Evolutionary conservation across 1,140 invertebrate species (phyloP), one percentile per base, ranked within the genome.

Genomic region (Centruroides vittatus): DNA sequence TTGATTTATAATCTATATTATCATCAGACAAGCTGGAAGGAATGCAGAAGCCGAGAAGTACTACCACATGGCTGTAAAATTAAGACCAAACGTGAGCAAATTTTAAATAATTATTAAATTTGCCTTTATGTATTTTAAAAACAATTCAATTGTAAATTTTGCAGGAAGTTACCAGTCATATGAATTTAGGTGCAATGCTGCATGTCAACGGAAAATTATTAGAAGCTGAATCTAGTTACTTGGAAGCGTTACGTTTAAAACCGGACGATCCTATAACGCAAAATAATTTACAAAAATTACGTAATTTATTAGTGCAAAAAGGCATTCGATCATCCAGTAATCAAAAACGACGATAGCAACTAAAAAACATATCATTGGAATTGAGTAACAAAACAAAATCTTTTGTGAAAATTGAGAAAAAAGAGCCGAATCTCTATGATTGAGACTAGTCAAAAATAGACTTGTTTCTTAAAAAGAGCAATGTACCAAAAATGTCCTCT

Each of bases 171-270:
- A 81, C 87, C 60, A 87, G 87, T 58, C 89, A 94, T 73, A 91
- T 92, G 69, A 96, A 96, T 73, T 75, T 95, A 47, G 93, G 92
- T 13, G 92, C 92, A 51, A 95, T 97, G 70, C 77, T 93, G 35
- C 92, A 95, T 75, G 76, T 94, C 55, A 91, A 93, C 72, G 88
- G 88, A 9, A 92, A 93, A 76, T 86, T 89, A 61, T 75, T 77
- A 12, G 87, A 93, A 70, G 93, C 93, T 1, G 86, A 88, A 35
- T 74, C 79, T 7, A 85, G 86, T 57, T 96, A 96, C 73, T 76
- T 85, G 60, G 80, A 84, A 68, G 91, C 92, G 0, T 76, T 95
- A 50, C 76, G 81, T 62, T 75, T 95, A 5, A 84, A 90, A 68
- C 91, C 92, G 0, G 83, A 85, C 58, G 90, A 95, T 74, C 78